These are phyloP conservation scores for Lipotes vexillifer DNA, from an alignment of 2,113 vertebrate genomes.

Conservation along the genomic window DNA sequence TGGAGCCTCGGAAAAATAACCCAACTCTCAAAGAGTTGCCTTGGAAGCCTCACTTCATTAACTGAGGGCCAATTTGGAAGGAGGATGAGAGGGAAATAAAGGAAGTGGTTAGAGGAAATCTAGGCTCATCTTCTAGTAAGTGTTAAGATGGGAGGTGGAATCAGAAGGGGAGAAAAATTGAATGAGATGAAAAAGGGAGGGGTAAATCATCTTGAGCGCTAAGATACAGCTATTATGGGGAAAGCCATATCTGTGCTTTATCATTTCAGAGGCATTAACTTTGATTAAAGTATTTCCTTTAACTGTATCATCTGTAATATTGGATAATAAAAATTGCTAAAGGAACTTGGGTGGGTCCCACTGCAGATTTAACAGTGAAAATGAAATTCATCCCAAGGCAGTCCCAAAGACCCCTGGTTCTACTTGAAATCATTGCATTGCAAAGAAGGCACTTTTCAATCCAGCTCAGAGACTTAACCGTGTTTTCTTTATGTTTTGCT, in stretches of 20 bases:
- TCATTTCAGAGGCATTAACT: constrained; percentile 4
- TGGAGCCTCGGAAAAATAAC: neutral
- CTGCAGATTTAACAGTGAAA: constrained; percentile 24
- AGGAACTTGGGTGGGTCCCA: neutral
- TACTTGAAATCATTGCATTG: neutral
- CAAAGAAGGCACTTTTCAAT: neutral
- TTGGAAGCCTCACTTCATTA: neutral
- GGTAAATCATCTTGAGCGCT: neutral
- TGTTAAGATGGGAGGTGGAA: neutral
- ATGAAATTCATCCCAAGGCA: constrained; percentile 32
- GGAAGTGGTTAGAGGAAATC: neutral
- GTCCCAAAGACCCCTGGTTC: neutral
- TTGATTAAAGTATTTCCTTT: constrained; percentile 51
- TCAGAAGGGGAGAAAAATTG: neutral
- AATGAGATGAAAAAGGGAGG: neutral
- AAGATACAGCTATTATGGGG: neutral
- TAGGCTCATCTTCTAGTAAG: neutral
- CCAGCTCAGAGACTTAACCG: neutral
- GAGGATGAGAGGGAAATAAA: neutral
- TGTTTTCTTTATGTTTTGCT: neutral
- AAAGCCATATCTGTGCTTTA: neutral
- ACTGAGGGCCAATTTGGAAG: constrained; percentile 11
- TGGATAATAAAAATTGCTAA: constrained; percentile 29
- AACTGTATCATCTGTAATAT: constrained; percentile 4
- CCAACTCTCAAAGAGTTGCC: neutral